phyloP scores from a whole-genome alignment of 2,113 vertebrate genomes.

The Meles meles region DNA sequence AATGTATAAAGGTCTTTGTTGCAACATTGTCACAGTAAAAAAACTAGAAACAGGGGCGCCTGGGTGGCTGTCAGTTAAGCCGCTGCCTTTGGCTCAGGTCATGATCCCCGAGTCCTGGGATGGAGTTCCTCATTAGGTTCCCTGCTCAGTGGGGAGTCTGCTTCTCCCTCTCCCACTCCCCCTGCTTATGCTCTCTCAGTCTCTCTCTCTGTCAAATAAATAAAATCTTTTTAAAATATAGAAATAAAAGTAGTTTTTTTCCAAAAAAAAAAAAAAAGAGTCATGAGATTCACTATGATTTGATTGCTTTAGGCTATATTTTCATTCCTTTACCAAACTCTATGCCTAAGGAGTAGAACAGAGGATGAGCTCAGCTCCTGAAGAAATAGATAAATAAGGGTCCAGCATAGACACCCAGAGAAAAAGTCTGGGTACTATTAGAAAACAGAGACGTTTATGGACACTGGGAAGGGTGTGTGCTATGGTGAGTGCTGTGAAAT shows the following conservation, averaged over 20 bases:
- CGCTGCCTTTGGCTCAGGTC: too few species aligned
- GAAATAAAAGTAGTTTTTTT: neutral
- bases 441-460: neutral
- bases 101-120: too few species aligned
- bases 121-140: too few species aligned
- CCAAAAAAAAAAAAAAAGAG: neutral
- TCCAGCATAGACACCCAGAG: neutral
- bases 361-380: neutral
- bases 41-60: neutral
- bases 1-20: neutral
- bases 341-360: neutral
- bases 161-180: too few species aligned
- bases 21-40: neutral
- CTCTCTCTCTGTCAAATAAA: too few species aligned
- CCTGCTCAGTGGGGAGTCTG: too few species aligned
- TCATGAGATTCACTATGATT: neutral
- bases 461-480: too few species aligned
- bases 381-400: neutral
- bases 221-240: neutral
- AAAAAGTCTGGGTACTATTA: neutral
- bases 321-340: conserved; percentile 5
- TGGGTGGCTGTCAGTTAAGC: too few species aligned
- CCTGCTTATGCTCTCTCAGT: too few species aligned
- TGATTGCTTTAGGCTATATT: neutral
- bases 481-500: too few species aligned